Evolutionary conservation across 2,113 vertebrate species (phyloP).

Genomic region (Lagopus muta): DNA sequence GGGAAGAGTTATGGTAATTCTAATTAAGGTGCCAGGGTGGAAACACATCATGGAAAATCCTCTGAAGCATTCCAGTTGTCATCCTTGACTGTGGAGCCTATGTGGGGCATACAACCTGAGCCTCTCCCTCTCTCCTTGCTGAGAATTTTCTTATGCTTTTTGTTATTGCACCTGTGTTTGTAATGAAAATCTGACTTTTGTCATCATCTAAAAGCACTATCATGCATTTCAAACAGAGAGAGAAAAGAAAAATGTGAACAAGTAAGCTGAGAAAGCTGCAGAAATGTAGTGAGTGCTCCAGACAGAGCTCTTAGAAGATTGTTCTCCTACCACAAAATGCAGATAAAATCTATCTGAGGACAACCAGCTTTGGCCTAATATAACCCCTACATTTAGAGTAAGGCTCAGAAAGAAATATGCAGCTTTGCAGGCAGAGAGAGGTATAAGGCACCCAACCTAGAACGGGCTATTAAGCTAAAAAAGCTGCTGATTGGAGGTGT

Average conservation of each 20-base stretch:
- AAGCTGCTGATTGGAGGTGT: slow-evolving; percentile 5
- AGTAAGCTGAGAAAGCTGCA: not conserved
- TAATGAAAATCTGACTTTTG: not conserved
- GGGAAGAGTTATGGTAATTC: not conserved
- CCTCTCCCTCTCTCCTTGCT: not conserved
- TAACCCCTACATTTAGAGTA: slow-evolving; percentile 24
- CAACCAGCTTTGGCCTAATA: slow-evolving; percentile 37
- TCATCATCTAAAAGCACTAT: not conserved
- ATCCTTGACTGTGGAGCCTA: not conserved
- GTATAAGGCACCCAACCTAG: slow-evolving; percentile 3
- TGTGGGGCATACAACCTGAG: not conserved
- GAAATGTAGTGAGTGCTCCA: slow-evolving; percentile 18
- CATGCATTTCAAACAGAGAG: not conserved
- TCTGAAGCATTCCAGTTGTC: not conserved
- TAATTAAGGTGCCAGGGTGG: not conserved
- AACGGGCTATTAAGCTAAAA: slow-evolving; percentile 2
- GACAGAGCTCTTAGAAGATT: slow-evolving; percentile 3
- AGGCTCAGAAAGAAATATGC: slow-evolving; percentile 29
- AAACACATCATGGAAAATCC: not conserved
- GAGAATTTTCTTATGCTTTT: not conserved
- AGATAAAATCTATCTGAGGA: slow-evolving; percentile 51
- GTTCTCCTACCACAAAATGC: not conserved
- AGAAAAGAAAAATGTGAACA: not conserved
- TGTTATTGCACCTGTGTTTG: not conserved
- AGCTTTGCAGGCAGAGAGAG: slow-evolving; percentile 23